Percentiles rank a stretch among this genome's conserved stretches.
Evolutionary conservation across 2,888 invertebrate genomes (phyloP).

Genomic region (Allygus modestus): DNA sequence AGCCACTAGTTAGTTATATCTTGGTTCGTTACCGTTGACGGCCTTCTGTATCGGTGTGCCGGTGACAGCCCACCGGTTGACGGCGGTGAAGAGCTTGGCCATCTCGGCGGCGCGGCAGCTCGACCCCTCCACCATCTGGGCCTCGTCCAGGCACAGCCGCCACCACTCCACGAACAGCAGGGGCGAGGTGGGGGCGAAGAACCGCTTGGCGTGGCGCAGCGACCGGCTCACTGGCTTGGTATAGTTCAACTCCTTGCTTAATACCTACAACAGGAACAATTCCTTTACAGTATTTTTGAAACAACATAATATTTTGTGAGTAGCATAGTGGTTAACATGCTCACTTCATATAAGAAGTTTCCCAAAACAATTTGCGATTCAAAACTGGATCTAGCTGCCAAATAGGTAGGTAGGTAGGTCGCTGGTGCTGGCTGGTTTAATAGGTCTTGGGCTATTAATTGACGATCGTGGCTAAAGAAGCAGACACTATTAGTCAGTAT

Average conservation of each 20-base stretch:
- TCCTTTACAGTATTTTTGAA: no score
- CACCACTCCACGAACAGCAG: constrained; percentile 85
- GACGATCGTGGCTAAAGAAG: no score
- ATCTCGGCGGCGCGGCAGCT: constrained; percentile 80
- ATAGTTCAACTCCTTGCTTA: constrained; percentile 65
- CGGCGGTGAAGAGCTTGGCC: constrained; percentile 78
- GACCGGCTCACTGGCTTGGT: constrained; percentile 64
- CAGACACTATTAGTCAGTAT: no score
- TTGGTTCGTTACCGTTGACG: constrained; percentile 77
- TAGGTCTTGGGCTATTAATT: no score
- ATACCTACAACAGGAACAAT: constrained; percentile 44
- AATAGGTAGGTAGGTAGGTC: no score
- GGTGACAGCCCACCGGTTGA: constrained; percentile 86
- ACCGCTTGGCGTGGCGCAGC: constrained; percentile 80
- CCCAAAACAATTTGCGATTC: no score
- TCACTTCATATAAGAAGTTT: no score
- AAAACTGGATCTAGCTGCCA: no score
- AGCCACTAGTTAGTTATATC: no score
- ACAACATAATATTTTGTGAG: no score
- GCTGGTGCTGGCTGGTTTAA: no score
- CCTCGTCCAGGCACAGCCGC: constrained; percentile 88
- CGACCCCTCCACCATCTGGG: constrained; percentile 85
- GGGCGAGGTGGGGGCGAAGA: constrained; percentile 81
- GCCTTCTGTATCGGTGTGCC: constrained; percentile 84
- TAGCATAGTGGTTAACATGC: not conserved